Percentiles rank a stretch among this genome's conserved stretches.
Evolutionary conservation across 2,797 vertebrate species (phyloP).

Genomic region (Vipera latastei): DNA sequence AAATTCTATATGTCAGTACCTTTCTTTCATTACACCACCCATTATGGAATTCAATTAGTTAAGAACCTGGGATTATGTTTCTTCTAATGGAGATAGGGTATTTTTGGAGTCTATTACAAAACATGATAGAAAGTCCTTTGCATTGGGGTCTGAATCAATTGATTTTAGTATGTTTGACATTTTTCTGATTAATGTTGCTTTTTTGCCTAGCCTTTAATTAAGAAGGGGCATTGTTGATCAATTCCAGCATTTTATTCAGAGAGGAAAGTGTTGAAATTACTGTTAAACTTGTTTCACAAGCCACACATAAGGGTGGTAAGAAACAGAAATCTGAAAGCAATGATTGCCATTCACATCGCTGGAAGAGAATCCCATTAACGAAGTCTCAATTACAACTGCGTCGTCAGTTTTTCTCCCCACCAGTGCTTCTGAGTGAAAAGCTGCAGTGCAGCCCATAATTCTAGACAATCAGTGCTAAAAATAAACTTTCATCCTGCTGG

Average conservation of each 20-base stretch:
- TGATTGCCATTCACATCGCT: slow-evolving; percentile 40
- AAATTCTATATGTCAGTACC: not conserved
- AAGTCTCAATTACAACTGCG: slow-evolving; percentile 48
- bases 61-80: slow-evolving; percentile 27
- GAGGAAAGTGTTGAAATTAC: slow-evolving; percentile 33
- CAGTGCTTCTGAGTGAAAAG: slow-evolving; percentile 50
- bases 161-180: slow-evolving; percentile 34
- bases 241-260: slow-evolving; percentile 44
- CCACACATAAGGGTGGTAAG: slow-evolving; percentile 25
- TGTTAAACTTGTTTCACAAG: not conserved
- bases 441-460: slow-evolving; percentile 55
- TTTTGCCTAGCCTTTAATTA: slow-evolving; percentile 51
- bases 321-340: slow-evolving; percentile 43
- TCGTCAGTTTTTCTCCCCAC: slow-evolving; percentile 44
- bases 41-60: not conserved
- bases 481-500: slow-evolving; percentile 1
- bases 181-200: slow-evolving; percentile 31
- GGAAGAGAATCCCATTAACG: slow-evolving; percentile 58
- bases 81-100: slow-evolving; percentile 26
- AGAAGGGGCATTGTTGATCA: slow-evolving; percentile 41
- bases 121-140: slow-evolving; percentile 20
- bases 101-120: not conserved
- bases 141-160: slow-evolving; percentile 42
- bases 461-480: slow-evolving; percentile 51
- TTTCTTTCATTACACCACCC: not conserved